A percentile compares a stretch with the other conserved stretches of the same genome.
phyloP scores from a whole-genome alignment of 2,797 vertebrate species.

The Pantherophis alleghaniensis region DNA sequence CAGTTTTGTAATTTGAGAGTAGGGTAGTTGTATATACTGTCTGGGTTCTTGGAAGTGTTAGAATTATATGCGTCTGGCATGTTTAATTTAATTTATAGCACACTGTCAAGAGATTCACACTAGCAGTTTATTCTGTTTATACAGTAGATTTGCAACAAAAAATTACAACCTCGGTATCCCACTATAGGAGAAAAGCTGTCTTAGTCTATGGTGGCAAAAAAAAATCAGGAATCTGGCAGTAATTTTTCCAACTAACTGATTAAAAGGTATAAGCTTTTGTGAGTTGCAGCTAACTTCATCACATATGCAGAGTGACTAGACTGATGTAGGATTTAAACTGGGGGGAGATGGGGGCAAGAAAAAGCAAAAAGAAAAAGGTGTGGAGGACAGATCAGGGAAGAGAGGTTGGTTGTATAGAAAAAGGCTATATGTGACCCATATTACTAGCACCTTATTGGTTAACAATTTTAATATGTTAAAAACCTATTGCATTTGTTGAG shows the following conservation, averaged over 20 bases:
- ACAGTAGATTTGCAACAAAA: not conserved
- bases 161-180: not conserved
- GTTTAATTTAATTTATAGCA: slow-evolving; percentile 24
- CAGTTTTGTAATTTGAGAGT: not conserved
- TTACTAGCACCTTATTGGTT: not conserved
- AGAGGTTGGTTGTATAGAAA: not conserved
- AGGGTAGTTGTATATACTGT: not conserved
- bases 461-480: not conserved
- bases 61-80: slow-evolving; percentile 6
- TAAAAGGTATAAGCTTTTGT: not conserved
- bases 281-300: not conserved
- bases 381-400: not conserved
- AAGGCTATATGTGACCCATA: not conserved
- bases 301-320: not conserved
- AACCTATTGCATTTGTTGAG: not conserved
- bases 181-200: not conserved
- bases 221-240: not conserved
- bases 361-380: not conserved
- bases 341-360: not conserved
- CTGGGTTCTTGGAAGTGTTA: not conserved
- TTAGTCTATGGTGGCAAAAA: not conserved
- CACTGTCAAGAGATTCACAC: not conserved
- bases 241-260: not conserved
- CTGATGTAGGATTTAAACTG: not conserved
- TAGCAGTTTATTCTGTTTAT: slow-evolving; percentile 17